phyloP scores from a whole-genome alignment of 2,888 invertebrate species.

The Lasius fuliginosus region DNA sequence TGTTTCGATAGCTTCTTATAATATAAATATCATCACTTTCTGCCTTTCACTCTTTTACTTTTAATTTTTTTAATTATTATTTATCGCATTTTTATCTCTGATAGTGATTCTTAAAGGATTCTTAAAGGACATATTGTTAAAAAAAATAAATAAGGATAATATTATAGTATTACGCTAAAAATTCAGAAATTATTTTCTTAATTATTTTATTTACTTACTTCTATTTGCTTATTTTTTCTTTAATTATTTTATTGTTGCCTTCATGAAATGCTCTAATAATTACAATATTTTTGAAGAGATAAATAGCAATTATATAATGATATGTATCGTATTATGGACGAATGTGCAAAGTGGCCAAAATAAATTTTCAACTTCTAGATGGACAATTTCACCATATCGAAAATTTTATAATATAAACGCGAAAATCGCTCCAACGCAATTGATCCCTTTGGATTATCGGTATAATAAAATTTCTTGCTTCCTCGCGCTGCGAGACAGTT shows the following conservation, averaged over 20 bases:
- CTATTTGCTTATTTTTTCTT: background rate
- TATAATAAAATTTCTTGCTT: slow-evolving; percentile 27
- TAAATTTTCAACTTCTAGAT: background rate
- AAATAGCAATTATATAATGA: background rate
- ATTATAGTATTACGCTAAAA: background rate
- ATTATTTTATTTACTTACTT: background rate
- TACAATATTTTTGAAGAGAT: too few relatives aligned
- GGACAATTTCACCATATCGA: background rate
- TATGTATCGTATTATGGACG: background rate
- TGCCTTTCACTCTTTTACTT: background rate
- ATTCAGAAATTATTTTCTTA: background rate
- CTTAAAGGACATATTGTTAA: background rate
- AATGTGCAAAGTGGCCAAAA: background rate
- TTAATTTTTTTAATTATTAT: background rate
- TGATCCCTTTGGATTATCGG: background rate
- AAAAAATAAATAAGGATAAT: background rate
- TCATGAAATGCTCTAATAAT: too few relatives aligned
- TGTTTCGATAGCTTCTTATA: background rate
- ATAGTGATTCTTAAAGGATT: background rate
- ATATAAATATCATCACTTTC: background rate
- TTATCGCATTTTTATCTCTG: too few relatives aligned
- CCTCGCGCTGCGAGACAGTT: background rate
- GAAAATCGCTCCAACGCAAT: background rate
- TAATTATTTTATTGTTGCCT: too few relatives aligned
- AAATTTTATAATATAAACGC: background rate